phyloP scores from a whole-genome alignment of 2,888 invertebrate genomes.

The Tinea pellionella region DNA sequence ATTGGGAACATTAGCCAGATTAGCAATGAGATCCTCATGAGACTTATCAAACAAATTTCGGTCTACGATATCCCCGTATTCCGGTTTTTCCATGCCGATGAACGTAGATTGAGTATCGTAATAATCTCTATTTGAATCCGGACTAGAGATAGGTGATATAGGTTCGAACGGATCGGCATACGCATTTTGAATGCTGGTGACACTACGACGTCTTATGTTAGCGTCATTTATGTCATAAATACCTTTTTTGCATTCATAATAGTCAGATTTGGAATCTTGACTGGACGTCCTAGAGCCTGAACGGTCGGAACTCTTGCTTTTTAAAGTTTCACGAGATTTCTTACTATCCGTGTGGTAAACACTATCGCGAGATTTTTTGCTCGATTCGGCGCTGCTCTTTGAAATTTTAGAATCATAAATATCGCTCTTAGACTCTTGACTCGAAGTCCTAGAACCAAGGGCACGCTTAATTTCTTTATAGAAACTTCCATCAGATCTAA shows the following conservation, averaged over 20 bases:
- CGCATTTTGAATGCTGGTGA: conserved; percentile 45
- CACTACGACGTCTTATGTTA: conserved; percentile 39
- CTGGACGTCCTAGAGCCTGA: conserved; percentile 75
- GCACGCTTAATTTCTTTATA: conserved; percentile 76
- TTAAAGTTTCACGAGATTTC: conserved; percentile 72
- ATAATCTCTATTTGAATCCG: conserved; percentile 74
- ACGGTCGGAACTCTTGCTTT: conserved; percentile 71
- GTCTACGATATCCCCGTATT: conserved; percentile 49
- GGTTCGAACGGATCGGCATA: conserved; percentile 57
- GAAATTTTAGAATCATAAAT: conserved; percentile 75
- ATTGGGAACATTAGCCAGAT: conserved; percentile 53
- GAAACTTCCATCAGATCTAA: conserved; percentile 79
- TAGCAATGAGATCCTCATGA: conserved; percentile 71
- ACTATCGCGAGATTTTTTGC: conserved; percentile 73
- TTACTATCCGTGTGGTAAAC: conserved; percentile 75
- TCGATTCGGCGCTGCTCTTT: conserved; percentile 73
- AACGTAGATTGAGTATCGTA: conserved; percentile 66
- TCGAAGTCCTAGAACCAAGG: conserved; percentile 74
- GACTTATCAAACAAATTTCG: conserved; percentile 66
- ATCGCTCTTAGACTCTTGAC: conserved; percentile 78
- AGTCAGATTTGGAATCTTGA: conserved; percentile 79
- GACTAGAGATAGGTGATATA: conserved; percentile 73
- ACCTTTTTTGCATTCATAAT: conserved; percentile 73
- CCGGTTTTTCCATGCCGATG: conserved; percentile 52
- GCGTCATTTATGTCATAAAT: conserved; percentile 52